Evolutionary conservation across 2,888 invertebrate species (phyloP), one percentile per base, ranked within the genome.

Genomic region (Ichneumon xanthorius): DNA sequence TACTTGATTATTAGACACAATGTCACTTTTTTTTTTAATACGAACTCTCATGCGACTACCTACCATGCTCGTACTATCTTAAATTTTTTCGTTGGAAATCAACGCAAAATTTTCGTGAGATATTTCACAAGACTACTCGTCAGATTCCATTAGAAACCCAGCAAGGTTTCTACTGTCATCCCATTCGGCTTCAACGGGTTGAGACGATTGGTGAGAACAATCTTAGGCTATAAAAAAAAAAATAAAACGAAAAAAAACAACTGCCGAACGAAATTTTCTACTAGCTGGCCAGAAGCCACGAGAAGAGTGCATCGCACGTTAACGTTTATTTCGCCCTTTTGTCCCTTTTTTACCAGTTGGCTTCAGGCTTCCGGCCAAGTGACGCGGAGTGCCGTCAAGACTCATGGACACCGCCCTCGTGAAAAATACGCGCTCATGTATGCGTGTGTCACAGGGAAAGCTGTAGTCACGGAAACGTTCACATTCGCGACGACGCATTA

Each of bases 281-380:
- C 11, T 37, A 48, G 53, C 67, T 76, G 80, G 84, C 80, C 26
- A 26, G 6, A 65, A 71, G 71, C 80, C 80, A 80, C 80, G n/a
- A 53, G 30, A 48, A 14, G 14, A 67, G 22, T 9, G 14, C 40
- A 14, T 11, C 48, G 3, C 30, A 40, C 30, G 11, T 19, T 48
- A 22, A 33, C 65, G 65, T 37, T 48, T 30, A 48, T 58, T 55
- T 65, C 26, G 19, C 50, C 67, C 71, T 76, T 84, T 80, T 50
- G 71, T 67, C 76, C 80, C 61, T 70, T 68, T 33, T 68, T 61
- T 71, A 71, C 50, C 48, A 30, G 40, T 67, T 72, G 30, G 19
- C 26, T 77, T 26, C 70, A 75, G 83, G 80, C 75, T 75, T 22
- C n/a, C n/a, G 70, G 83, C 83, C 83, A 80, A 84, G 55, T 55